Percentiles rank a stretch among this genome's conserved stretches.
Conservation (phyloP, 2,888 invertebrate genomes). For the Eupithecia dodoneata region DNA sequence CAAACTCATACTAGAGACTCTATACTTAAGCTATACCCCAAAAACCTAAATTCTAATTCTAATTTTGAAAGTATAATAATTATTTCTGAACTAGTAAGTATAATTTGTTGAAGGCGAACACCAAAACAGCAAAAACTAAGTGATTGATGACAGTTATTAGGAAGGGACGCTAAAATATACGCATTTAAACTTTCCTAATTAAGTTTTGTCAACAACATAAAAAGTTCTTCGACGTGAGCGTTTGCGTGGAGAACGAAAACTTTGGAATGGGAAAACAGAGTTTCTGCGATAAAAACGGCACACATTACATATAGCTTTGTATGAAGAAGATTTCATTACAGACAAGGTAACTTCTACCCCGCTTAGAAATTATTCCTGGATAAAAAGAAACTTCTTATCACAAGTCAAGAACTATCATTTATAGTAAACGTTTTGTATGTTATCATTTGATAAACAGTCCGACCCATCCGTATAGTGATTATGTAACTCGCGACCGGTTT, state of each 20-base stretch:
- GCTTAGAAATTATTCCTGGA: no score
- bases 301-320: not conserved
- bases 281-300: constrained; percentile 12
- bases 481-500: no score
- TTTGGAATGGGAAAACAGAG: not conserved
- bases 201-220: constrained; percentile 31
- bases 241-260: constrained; percentile 14
- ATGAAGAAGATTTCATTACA: not conserved
- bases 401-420: not conserved
- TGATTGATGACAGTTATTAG: constrained; percentile 67
- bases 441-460: not conserved
- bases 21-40: no score
- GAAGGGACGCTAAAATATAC: constrained; percentile 44
- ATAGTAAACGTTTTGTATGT: no score
- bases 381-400: not conserved
- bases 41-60: no score
- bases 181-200: constrained; percentile 32
- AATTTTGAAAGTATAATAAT: not conserved
- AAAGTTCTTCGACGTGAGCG: constrained; percentile 17
- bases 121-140: constrained; percentile 50
- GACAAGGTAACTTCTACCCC: not conserved
- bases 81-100: constrained; percentile 31
- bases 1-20: not conserved
- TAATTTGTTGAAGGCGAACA: constrained; percentile 11
- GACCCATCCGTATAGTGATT: not conserved